Base-by-base conservation (phyloP, 1,140 invertebrate genomes). In the Psilanteris sp. region DNA sequence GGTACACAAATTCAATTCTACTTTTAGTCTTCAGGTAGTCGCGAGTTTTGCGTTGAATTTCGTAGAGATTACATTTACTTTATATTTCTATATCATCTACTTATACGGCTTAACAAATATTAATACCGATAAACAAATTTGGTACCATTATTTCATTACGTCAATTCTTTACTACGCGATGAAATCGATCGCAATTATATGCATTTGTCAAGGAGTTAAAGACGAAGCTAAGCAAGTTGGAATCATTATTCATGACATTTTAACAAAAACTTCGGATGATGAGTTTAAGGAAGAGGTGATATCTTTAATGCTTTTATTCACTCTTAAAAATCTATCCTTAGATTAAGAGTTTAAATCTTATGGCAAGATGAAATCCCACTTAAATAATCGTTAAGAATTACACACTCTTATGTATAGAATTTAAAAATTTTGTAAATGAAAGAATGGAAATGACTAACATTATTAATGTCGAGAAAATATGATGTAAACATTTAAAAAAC, bases 11-110 rank as follows among this genome's bases (percentile, higher is more conserved):
- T 16, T 88, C 0, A 88, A 88, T 39, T 15, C 76, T 0, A 78
- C 64, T 0, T 88, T 85, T 18, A 62, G 80, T 15, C 20, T 82
- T 0, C 85, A 83, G 9, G 10, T 84, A 3, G 61, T 80, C 6
- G 39, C 81, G 0, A 59, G 66, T 7, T 39, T 85, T 0, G 71
- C 75, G 0, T 36, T 82, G 1, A 83, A 80, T 0, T 88, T 87
- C 16, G 74, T 64, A 0, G 78, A 84, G 8, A 54, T 83, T 1
- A 87, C 85, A 0, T 88, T 88, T 27, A 80, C 76, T 0, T 18
- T 87, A 6, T 87, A 86, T 13, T 88, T 87, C 50, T 83, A 71
- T 18, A 78, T 87, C 37, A 9, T 84, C 1, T 50, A 78, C 5
- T 15, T 11, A 6, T 14, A 52, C 0, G 24, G 24, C 1, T n/a